Base-by-base conservation (phyloP, 2,113 vertebrate genomes). In the Nibea albiflora region DNA sequence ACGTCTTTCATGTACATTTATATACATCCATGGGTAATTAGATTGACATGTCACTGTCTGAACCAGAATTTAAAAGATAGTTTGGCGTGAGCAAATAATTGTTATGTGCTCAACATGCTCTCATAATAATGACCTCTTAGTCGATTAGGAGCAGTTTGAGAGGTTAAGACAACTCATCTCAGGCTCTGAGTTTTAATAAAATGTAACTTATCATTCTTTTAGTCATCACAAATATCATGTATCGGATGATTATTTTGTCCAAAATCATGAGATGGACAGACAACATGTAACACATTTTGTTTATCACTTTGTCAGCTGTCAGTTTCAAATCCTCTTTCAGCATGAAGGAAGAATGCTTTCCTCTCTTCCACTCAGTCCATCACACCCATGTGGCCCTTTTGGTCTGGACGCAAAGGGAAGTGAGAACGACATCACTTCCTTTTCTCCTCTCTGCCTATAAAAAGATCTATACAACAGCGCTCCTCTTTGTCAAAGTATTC, bases 251-350 rank as follows among this genome's bases (percentile, higher is more conserved):
- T 1, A 12, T 50, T 35, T 39, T 11, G 5, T 62, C 15, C 49
- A 57, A 52, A 35, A 35, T n/a, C 35, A 39, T 35, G 9, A 73
- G 14, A 52, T 53, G 72, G 15, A 26, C 10, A 17, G 57, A 22
- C 2, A 2, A 49, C 56, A 60, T 10, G 28, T 61, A 16, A 35
- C 5, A 46, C 5, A 11, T 39, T 11, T 11, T 63, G 35, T 39
- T 39, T 39, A 9, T 39, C 8, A 39, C 35, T 39, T 39, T 39
- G 4, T 16, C 17, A 31, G 73, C 62, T 56, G 50, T 10, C 24
- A n/a, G 39, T 66, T 52, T 76, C 73, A 57, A 76, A 76, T 66
- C 73, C 62, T 66, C 19, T 66, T 66, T 76, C 62, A 11, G 19
- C 22, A 2, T 7, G 1, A 57, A 76, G 62, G 62, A 66, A 8